phyloP scores from a whole-genome alignment of 92 coral and sea anemone species.

The Pocillopora meandrina region DNA sequence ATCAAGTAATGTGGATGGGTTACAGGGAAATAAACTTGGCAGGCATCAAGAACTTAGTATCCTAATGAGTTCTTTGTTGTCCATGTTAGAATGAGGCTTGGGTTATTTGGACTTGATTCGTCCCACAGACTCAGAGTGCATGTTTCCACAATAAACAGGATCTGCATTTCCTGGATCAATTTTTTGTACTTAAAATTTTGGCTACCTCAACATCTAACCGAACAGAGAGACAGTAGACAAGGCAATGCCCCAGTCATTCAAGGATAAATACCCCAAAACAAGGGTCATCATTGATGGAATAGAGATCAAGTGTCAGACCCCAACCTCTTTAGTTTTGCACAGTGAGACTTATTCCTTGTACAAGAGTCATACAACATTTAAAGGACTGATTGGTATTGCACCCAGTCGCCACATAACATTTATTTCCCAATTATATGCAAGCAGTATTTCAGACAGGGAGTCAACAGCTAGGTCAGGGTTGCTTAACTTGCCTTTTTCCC shows the following conservation, averaged over 20 bases:
- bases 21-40: not conserved
- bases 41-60: slow-evolving; percentile 18
- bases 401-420: slow-evolving; percentile 55
- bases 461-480: slow-evolving; percentile 29
- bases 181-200: slow-evolving; percentile 42
- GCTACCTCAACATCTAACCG: slow-evolving; percentile 54
- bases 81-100: slow-evolving; percentile 25
- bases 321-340: slow-evolving; percentile 54
- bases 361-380: slow-evolving; percentile 53
- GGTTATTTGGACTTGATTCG: slow-evolving; percentile 49
- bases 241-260: slow-evolving; percentile 51
- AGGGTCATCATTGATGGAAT: slow-evolving; percentile 69
- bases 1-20: too few species aligned
- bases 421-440: slow-evolving; percentile 49
- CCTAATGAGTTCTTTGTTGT: slow-evolving; percentile 30
- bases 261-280: slow-evolving; percentile 41
- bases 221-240: slow-evolving; percentile 27
- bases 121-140: slow-evolving; percentile 48
- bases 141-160: slow-evolving; percentile 33
- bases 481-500: slow-evolving; percentile 18
- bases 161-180: slow-evolving; percentile 7
- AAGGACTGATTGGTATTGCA: slow-evolving; percentile 60
- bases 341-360: slow-evolving; percentile 51
- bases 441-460: slow-evolving; percentile 38
- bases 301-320: slow-evolving; percentile 59